phyloP scores from a whole-genome alignment of 2,113 vertebrate species.

The Craseonycteris thonglongyai region DNA sequence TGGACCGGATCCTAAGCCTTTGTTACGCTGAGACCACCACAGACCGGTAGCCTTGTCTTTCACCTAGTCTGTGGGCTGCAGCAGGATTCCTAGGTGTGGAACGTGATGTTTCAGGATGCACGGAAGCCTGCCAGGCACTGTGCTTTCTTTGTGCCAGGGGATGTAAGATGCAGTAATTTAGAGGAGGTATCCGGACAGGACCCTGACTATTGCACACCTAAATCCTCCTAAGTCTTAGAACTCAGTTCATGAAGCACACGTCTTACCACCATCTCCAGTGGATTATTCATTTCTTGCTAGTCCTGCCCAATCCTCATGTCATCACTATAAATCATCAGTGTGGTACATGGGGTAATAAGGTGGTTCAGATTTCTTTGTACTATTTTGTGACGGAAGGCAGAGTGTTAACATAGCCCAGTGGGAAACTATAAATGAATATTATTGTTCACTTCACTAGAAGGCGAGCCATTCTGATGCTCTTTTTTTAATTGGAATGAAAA shows the following conservation, averaged over 20 bases:
- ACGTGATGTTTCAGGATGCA: background rate
- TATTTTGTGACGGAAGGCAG: background rate
- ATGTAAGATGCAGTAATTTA: background rate
- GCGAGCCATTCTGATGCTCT: background rate
- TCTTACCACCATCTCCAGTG: background rate
- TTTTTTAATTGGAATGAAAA: background rate
- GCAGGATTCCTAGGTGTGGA: background rate
- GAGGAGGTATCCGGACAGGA: background rate
- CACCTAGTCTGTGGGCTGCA: background rate
- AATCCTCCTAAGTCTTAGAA: background rate
- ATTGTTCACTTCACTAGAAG: background rate
- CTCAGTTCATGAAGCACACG: background rate
- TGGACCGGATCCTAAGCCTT: background rate
- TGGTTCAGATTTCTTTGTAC: background rate
- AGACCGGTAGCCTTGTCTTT: background rate
- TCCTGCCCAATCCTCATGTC: background rate
- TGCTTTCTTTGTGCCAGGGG: background rate
- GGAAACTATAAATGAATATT: background rate
- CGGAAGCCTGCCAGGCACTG: background rate
- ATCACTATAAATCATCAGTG: background rate
- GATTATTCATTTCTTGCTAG: background rate
- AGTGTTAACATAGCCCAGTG: background rate
- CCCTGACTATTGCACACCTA: background rate
- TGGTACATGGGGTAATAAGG: background rate
- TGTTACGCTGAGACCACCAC: background rate